Conservation (phyloP, 1,140 invertebrate genomes). For the Drosophila pseudoananassae region DNA sequence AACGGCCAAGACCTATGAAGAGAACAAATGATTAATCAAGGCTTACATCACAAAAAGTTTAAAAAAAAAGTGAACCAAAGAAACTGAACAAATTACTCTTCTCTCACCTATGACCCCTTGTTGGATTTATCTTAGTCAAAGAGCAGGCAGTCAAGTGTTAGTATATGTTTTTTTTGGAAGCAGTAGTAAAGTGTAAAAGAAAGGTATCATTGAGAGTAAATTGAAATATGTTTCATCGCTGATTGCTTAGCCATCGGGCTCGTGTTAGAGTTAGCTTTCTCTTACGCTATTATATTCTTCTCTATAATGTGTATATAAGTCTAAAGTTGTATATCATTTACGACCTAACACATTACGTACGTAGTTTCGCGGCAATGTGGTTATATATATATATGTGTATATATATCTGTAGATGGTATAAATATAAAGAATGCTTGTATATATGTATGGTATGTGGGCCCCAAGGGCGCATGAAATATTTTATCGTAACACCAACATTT, state of each 20-base stretch:
- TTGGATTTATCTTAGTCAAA: slow-evolving; percentile 42
- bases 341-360: slow-evolving; percentile 68
- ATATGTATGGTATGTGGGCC: slow-evolving; percentile 53
- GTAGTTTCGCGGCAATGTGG: slow-evolving; percentile 40
- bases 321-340: slow-evolving; percentile 64
- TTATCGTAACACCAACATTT: slow-evolving; percentile 58
- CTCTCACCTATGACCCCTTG: slow-evolving; percentile 27
- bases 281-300: slow-evolving; percentile 51
- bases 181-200: slow-evolving; percentile 23
- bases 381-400: slow-evolving; percentile 52
- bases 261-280: slow-evolving; percentile 59
- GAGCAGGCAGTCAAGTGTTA: slow-evolving; percentile 27
- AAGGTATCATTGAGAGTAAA: slow-evolving; percentile 34
- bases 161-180: slow-evolving; percentile 15
- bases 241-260: slow-evolving; percentile 67
- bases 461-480: slow-evolving; percentile 58
- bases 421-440: slow-evolving; percentile 74
- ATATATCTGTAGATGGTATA: slow-evolving; percentile 64
- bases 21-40: neutral
- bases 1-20: slow-evolving; percentile 89
- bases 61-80: neutral
- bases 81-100: slow-evolving; percentile 18
- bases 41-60: neutral
- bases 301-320: slow-evolving; percentile 63
- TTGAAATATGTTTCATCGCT: slow-evolving; percentile 53